phyloP scores from a whole-genome alignment of 1,140 invertebrate genomes.

The Druon quercuslanigerum region DNA sequence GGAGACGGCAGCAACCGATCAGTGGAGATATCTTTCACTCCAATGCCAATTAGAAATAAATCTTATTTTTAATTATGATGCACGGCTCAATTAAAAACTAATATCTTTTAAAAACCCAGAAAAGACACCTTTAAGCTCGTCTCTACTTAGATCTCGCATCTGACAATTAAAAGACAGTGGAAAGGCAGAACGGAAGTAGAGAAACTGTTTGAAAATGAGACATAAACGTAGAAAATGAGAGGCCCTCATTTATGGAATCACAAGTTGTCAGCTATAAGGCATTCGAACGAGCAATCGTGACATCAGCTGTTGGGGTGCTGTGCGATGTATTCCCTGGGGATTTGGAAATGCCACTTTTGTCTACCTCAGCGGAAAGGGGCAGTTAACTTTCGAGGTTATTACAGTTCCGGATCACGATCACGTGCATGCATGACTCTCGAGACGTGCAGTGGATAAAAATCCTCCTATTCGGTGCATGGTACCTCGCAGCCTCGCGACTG shows the following conservation, averaged over 20 bases:
- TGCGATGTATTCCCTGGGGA: not conserved
- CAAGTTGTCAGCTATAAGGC: conserved; percentile 9
- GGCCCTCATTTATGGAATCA: conserved; percentile 6
- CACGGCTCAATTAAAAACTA: no score
- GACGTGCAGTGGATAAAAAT: conserved; percentile 26
- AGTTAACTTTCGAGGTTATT: conserved; percentile 22
- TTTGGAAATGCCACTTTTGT: conserved; percentile 18
- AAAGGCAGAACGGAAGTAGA: not conserved
- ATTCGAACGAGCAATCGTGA: conserved; percentile 9
- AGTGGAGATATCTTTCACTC: no score
- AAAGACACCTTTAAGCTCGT: no score
- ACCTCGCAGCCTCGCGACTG: conserved; percentile 4
- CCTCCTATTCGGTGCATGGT: conserved; percentile 1
- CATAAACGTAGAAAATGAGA: not conserved
- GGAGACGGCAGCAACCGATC: no score
- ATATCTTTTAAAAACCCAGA: no score
- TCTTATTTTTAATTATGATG: no score
- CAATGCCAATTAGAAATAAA: no score
- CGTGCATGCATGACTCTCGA: conserved; percentile 23
- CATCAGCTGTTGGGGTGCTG: conserved; percentile 12
- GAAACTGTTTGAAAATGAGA: not conserved
- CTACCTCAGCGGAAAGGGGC: conserved; percentile 25
- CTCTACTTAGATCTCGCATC: no score
- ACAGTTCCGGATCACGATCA: conserved; percentile 30
- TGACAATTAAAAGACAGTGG: no score